Evolutionary conservation across 2,797 vertebrate species (phyloP), one percentile per base, ranked within the genome.

Genomic region (Enoplosus armatus): DNA sequence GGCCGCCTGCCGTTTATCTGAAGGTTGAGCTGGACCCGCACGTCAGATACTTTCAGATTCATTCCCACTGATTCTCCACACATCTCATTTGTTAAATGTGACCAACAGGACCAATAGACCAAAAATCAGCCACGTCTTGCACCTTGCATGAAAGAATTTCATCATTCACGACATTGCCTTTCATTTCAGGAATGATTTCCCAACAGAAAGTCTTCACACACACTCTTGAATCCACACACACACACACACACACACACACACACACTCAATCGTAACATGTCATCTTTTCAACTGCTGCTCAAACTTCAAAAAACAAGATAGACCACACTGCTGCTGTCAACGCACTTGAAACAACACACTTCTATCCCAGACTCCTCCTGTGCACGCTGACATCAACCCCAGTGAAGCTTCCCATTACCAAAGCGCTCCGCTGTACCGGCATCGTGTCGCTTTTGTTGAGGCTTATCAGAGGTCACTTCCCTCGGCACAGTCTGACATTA

Each of bases 141-240:
- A 88, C 90, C 73, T 85, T 87, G 87, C 75, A 82, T 84, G 90
- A 93, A 93, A 91, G 80, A 89, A 92, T 94, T 94, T 93, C 93
- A 94, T 94, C 91, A 94, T 85, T 91, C 78, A 59, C 79, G 78
- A 90, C 87, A 79, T 86, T 87, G 85, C 85, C 90, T 92, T 92
- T 92, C 90, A 89, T 93, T 93, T 93, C 89, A 91, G 80, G 87
- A 94, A 90, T 85, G 85, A 94, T 92, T 93, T 91, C 88, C 87
- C 83, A 85, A 90, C 87, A 89, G 86, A 90, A 92, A 89, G 84
- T 89, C 85, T 85, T 84, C 54, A 86, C 54, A 86, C 54, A 37
- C 85, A 29, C 87, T 77, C 63, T 72, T 66, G 50, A 79, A 82
- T 86, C n/a, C 56, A 45, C 63, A 37, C 70, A 51, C 65, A 48